Evolutionary conservation across 2,888 invertebrate species (phyloP), one percentile per base, ranked within the genome.

Genomic region (Gortyna flavago): DNA sequence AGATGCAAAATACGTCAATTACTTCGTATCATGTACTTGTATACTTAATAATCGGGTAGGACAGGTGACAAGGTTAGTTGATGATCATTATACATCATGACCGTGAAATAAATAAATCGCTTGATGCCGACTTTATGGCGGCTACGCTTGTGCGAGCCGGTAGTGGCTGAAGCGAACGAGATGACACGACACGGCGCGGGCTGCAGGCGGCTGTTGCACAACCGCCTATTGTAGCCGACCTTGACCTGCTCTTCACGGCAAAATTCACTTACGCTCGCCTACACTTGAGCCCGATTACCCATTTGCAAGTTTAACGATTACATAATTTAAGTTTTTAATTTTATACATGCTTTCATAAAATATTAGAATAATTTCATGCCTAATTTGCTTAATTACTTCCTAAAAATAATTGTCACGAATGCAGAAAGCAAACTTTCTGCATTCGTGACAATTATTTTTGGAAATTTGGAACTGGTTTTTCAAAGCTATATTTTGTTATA

Each of bases 221-320:
- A 95, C 92, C 83, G 87, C 87, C 90, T 92, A 92, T 93, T 93
- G 94, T 92, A 88, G 87, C 83, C 92, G 94, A 90, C 96, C 95
- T 95, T 96, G 95, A 96, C 95, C 95, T 93, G 93, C 92, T 93
- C 95, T 93, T 93, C 93, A 93, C 93, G 93, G 92, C 90, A 91
- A 94, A 94, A 94, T 93, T 93, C 91, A 92, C 93, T 93, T 91
- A 90, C 91, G 91, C 93, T 93, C 92, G 92, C 89, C 85, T 87
- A 88, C 92, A 93, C 93, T 93, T 93, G 92, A 92, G 92, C 92
- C 89, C 89, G 87, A 90, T 91, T 87, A 86, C 80, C 77, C 77
- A 85, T 87, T 88, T 77, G 85, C 82, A 86, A 86, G 78, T 88
- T 77, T 81, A 82, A 83, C 81, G 82, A 75, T 89, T 89, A 88